Conservation (phyloP, 2,888 invertebrate species). For the Odiellus spinosus region DNA sequence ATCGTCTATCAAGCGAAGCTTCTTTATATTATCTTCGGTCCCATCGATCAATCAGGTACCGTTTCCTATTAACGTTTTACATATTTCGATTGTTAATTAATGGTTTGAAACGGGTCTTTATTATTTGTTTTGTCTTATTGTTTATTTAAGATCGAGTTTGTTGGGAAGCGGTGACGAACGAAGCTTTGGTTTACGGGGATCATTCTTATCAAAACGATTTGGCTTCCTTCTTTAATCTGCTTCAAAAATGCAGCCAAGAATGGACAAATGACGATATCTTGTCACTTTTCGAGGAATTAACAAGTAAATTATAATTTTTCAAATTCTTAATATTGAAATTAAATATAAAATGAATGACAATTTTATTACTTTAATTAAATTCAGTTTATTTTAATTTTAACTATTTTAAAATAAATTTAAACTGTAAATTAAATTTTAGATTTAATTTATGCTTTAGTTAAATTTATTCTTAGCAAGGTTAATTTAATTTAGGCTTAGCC, state of each 20-base stretch:
- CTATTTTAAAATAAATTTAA: too few species aligned
- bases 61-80: neutral
- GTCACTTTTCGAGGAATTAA: conserved; percentile 4
- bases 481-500: too few species aligned
- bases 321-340: too few species aligned
- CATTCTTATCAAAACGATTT: neutral
- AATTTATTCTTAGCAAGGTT: too few species aligned
- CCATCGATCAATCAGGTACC: conserved; percentile 19
- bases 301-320: conserved; percentile 5
- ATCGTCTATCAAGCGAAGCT: conserved; percentile 30
- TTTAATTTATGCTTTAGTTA: too few species aligned
- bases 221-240: neutral
- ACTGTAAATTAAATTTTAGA: too few species aligned
- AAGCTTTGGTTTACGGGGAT: neutral
- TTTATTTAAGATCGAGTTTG: neutral
- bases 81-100: neutral
- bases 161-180: neutral
- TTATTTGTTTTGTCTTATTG: neutral
- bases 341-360: too few species aligned
- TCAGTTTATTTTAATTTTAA: too few species aligned
- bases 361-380: too few species aligned
- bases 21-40: conserved; percentile 28
- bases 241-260: conserved; percentile 1
- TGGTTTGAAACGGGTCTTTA: neutral
- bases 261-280: conserved; percentile 6